A percentile compares a stretch with the other conserved stretches of the same genome.
Conservation (phyloP, 2,113 vertebrate species). For the Recurvirostra avosetta region DNA sequence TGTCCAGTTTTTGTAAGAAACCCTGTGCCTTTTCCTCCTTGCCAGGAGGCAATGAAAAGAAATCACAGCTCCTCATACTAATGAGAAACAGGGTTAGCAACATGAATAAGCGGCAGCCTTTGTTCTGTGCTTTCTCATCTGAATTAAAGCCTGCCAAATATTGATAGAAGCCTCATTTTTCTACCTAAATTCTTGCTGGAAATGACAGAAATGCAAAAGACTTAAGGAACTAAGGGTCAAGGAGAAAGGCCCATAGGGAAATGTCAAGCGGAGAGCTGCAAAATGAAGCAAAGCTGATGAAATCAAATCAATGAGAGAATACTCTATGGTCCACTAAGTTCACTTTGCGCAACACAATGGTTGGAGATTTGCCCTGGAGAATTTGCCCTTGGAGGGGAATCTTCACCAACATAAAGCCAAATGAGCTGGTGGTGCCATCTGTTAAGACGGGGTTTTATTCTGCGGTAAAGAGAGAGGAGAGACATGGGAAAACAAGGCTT, state of each 20-base stretch:
- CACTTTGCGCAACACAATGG: neutral
- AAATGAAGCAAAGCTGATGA: conserved; percentile 46
- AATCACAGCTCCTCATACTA: conserved; percentile 36
- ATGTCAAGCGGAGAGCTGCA: conserved; percentile 19
- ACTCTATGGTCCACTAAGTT: conserved; percentile 8
- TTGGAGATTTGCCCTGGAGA: conserved; percentile 24
- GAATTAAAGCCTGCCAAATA: conserved; percentile 48
- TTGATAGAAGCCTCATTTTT: conserved; percentile 25
- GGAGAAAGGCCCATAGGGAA: conserved; percentile 5
- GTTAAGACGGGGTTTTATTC: neutral
- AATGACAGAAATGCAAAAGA: conserved; percentile 1
- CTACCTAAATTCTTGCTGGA: conserved; percentile 24
- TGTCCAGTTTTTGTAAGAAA: neutral
- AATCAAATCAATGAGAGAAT: conserved; percentile 27
- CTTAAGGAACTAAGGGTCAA: conserved; percentile 11
- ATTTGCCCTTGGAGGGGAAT: neutral
- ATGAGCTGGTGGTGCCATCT: conserved; percentile 2
- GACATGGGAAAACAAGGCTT: neutral
- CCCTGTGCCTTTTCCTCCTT: conserved; percentile 1
- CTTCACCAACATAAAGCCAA: conserved; percentile 23
- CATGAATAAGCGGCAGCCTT: conserved; percentile 51
- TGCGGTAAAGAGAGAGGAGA: neutral
- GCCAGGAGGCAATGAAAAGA: conserved; percentile 54
- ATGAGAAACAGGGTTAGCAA: conserved; percentile 49
- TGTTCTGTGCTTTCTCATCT: conserved; percentile 26